Evolutionary conservation across 1,140 invertebrate genomes (phyloP).

Genomic region (Calliphora vicina): DNA sequence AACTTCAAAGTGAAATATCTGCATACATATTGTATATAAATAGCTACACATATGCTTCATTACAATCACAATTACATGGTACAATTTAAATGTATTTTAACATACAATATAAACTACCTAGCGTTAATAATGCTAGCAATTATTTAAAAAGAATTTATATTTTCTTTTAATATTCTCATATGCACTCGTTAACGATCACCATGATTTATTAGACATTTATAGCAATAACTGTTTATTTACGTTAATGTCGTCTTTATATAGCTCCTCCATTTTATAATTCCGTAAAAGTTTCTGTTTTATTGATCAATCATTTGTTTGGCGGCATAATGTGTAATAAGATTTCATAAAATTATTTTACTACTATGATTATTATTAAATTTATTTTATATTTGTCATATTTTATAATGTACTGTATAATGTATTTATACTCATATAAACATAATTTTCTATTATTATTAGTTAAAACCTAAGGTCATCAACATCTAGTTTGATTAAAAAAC

Average conservation of each 20-base stretch:
- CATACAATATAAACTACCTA: neutral
- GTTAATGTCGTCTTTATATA: no score
- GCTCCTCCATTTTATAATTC: no score
- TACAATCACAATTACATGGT: slow-evolving; percentile 1
- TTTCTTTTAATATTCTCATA: neutral
- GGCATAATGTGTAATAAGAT: slow-evolving; percentile 24
- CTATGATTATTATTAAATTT: slow-evolving; percentile 26
- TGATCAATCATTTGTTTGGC: no score
- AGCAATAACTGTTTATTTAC: neutral
- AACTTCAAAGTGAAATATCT: neutral
- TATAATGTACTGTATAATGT: no score
- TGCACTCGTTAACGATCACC: neutral
- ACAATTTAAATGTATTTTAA: neutral
- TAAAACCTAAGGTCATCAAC: no score
- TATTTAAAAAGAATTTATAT: no score
- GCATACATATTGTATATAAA: neutral
- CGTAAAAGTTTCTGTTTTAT: no score
- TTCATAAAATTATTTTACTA: slow-evolving; percentile 53
- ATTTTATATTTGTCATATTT: no score
- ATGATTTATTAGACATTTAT: neutral
- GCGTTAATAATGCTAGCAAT: no score
- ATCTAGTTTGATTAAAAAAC: no score
- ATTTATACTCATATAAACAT: no score
- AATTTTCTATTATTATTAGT: no score
- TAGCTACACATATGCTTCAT: neutral